Base-by-base conservation (phyloP, 2,888 invertebrate species). In the Thymelicus lineola region DNA sequence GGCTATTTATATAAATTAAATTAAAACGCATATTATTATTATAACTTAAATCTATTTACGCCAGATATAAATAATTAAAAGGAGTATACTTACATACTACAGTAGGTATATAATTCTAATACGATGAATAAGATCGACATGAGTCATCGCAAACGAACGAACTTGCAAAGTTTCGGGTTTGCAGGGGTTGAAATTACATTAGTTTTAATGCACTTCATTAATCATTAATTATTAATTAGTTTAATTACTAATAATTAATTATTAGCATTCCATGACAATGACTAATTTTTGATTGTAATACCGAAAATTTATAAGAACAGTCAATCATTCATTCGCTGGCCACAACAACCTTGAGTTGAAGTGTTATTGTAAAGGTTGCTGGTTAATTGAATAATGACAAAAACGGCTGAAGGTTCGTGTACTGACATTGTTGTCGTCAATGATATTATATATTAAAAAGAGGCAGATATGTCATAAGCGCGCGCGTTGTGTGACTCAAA, bases 371-470 rank as follows among this genome's bases (percentile, higher is more conserved):
- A 50, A 64, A 45, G 59, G 50, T 64, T 42, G 55, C 53, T 17
- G 48, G 55, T 58, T 63, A 62, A 58, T 63, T 64, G 58, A 64
- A 64, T 48, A 69, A 70, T 53, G 63, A 63, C 63, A 69, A 69
- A 69, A 69, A 69, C 50, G 58, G 38, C 28, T 36, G 63, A 70
- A 70, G 70, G 70, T 70, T 64, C 45, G 64, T 62, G 48, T 48
- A 63, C 28, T 28, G 42, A 60, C 66, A 59, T 66, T 66, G 61
- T 45, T 50, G 66, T 66, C n/a, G n/a, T n/a, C n/a, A n/a, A n/a
- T n/a, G n/a, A n/a, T n/a, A n/a, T n/a, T n/a, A n/a, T n/a, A n/a
- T n/a, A n/a, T n/a, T n/a, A n/a, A n/a, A n/a, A n/a, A n/a, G n/a
- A n/a, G n/a, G n/a, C n/a, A n/a, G n/a, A n/a, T n/a, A n/a, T n/a